phyloP scores from a whole-genome alignment of 2,113 vertebrate species.

The Daphoenositta chrysoptera region DNA sequence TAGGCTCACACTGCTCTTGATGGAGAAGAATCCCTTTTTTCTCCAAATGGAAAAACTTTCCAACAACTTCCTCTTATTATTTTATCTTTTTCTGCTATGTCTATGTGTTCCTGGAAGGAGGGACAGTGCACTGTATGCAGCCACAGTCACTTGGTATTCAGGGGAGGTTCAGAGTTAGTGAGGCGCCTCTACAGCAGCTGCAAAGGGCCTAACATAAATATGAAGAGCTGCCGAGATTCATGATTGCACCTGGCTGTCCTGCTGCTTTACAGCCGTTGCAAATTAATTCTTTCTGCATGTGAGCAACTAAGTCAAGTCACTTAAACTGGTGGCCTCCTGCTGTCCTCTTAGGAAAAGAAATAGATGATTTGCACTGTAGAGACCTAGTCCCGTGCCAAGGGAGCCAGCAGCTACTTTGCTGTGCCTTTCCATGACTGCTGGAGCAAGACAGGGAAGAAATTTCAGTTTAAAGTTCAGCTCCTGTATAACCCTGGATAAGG shows the following conservation, averaged over 20 bases:
- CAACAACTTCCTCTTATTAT: neutral
- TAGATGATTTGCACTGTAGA: neutral
- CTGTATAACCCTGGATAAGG: neutral
- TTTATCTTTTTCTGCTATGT: neutral
- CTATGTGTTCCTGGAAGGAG: neutral
- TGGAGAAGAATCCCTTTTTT: neutral
- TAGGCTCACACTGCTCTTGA: neutral
- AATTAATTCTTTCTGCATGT: constrained; percentile 60
- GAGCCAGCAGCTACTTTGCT: neutral
- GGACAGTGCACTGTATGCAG: neutral
- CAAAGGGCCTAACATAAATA: constrained; percentile 56
- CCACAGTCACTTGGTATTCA: constrained; percentile 53
- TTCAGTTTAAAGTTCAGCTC: neutral
- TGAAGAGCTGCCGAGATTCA: constrained; percentile 46
- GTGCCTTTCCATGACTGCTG: neutral
- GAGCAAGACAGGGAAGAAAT: neutral
- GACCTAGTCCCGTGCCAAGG: neutral
- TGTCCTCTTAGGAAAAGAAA: constrained; percentile 31
- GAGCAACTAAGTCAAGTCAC: constrained; percentile 40
- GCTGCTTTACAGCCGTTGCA: constrained; percentile 54
- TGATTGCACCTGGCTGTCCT: constrained; percentile 63
- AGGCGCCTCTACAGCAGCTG: constrained; percentile 59
- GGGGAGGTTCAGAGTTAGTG: constrained; percentile 46
- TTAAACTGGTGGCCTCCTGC: constrained; percentile 39
- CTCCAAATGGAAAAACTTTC: neutral